A percentile compares a stretch with the other conserved stretches of the same genome.
Conservation (phyloP, 1,140 invertebrate species). For the Lepidostoma basale region DNA sequence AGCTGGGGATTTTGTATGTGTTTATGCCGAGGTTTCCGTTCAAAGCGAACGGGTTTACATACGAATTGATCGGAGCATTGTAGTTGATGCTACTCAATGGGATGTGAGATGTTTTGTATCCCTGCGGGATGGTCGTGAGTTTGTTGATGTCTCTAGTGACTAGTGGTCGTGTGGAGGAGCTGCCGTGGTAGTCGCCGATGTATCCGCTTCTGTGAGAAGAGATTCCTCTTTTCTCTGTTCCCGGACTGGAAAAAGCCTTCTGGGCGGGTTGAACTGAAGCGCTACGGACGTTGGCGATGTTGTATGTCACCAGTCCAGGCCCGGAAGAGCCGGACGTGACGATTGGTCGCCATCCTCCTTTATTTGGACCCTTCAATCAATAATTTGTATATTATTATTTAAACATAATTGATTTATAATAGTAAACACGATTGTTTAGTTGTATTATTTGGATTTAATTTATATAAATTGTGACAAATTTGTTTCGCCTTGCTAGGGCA, state of each 20-base stretch:
- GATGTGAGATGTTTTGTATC: constrained; percentile 54
- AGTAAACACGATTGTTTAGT: too few relatives aligned
- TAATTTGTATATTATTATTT: not conserved
- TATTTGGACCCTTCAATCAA: constrained; percentile 43
- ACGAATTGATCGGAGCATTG: constrained; percentile 55
- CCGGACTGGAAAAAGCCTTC: constrained; percentile 38
- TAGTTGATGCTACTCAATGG: constrained; percentile 44
- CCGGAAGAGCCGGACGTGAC: constrained; percentile 50
- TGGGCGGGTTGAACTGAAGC: constrained; percentile 12
- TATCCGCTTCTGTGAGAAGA: constrained; percentile 29
- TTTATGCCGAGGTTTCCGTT: constrained; percentile 49
- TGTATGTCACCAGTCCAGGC: constrained; percentile 23
- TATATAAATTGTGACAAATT: too few relatives aligned
- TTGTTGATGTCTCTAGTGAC: constrained; percentile 54
- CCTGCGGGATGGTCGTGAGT: constrained; percentile 57
- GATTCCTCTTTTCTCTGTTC: constrained; percentile 31
- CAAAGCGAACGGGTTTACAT: constrained; percentile 55
- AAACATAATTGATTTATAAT: too few relatives aligned
- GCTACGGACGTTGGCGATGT: constrained; percentile 25
- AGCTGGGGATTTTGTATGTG: constrained; percentile 51
- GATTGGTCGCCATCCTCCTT: constrained; percentile 59
- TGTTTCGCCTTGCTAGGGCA: too few relatives aligned
- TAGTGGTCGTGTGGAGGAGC: constrained; percentile 54
- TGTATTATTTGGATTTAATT: too few relatives aligned
- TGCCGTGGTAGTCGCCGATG: constrained; percentile 24